These are phyloP conservation scores for Irena cyanogastra DNA, from an alignment of 2,113 vertebrate species.

Conservation along the genomic window DNA sequence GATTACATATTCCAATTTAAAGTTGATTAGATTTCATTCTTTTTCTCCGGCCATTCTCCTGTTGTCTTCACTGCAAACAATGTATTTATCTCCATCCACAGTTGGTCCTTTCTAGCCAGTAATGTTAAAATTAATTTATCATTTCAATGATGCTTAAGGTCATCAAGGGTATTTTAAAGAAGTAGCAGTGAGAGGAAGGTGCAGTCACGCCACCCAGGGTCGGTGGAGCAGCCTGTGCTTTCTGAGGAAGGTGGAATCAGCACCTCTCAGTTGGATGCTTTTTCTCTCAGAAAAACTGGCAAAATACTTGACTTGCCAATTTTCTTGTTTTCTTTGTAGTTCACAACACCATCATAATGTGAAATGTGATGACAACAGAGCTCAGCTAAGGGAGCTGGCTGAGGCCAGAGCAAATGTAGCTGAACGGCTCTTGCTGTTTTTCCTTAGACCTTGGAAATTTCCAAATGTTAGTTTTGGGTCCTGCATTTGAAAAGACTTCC, in stretches of 20 bases:
- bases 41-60: neutral
- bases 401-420: conserved; percentile 45
- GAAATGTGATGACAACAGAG: conserved; percentile 52
- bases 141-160: neutral
- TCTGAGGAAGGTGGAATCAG: conserved; percentile 29
- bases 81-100: neutral
- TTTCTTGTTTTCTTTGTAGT: conserved; percentile 54
- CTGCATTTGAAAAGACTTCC: conserved; percentile 22
- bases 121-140: neutral
- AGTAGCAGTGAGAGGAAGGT: neutral
- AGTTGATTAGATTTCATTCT: neutral
- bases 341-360: conserved; percentile 41
- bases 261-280: conserved; percentile 7
- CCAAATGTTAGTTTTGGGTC: conserved; percentile 40
- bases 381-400: conserved; percentile 31
- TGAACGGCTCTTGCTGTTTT: conserved; percentile 35
- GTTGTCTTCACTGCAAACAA: neutral
- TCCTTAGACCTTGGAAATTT: conserved; percentile 36
- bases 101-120: neutral
- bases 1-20: neutral
- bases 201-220: neutral
- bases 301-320: conserved; percentile 45
- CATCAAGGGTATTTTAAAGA: neutral
- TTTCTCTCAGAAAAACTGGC: conserved; percentile 35
- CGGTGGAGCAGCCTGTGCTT: neutral